These are phyloP conservation scores for Centrocercus urophasianus DNA, from an alignment of 2,113 vertebrate species.

Conservation along the genomic window DNA sequence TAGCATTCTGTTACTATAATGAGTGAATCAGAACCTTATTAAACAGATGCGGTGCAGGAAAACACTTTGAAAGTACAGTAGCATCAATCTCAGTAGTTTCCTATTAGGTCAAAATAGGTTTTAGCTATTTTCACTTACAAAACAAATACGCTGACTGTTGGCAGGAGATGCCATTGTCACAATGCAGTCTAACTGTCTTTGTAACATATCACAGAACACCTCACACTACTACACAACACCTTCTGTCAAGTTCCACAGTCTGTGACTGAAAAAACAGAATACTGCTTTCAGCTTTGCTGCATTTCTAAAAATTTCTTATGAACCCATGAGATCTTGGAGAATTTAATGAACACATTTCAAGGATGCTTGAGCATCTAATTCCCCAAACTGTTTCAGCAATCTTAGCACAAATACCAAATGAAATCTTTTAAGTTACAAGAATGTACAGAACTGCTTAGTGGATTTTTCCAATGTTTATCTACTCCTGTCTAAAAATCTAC, in stretches of 20 bases:
- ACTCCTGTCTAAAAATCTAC: not conserved
- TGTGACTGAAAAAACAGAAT: not conserved
- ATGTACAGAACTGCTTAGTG: not conserved
- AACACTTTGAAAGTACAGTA: not conserved
- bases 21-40: not conserved
- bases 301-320: not conserved
- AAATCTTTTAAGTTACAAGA: constrained; percentile 35
- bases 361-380: constrained; percentile 52
- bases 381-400: constrained; percentile 33
- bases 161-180: not conserved
- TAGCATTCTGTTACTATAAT: not conserved
- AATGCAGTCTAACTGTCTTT: not conserved
- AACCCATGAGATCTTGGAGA: constrained; percentile 17
- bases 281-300: not conserved
- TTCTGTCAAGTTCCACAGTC: not conserved
- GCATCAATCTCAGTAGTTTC: not conserved
- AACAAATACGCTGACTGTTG: not conserved
- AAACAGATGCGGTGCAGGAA: not conserved
- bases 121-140: not conserved
- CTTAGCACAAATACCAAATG: constrained; percentile 4
- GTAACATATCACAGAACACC: not conserved
- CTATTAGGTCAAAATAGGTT: not conserved
- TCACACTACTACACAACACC: not conserved
- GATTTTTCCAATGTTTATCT: constrained; percentile 2
- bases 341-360: constrained; percentile 52